Conservation (phyloP, 2,113 vertebrate species). For the Crotalus horridus region DNA sequence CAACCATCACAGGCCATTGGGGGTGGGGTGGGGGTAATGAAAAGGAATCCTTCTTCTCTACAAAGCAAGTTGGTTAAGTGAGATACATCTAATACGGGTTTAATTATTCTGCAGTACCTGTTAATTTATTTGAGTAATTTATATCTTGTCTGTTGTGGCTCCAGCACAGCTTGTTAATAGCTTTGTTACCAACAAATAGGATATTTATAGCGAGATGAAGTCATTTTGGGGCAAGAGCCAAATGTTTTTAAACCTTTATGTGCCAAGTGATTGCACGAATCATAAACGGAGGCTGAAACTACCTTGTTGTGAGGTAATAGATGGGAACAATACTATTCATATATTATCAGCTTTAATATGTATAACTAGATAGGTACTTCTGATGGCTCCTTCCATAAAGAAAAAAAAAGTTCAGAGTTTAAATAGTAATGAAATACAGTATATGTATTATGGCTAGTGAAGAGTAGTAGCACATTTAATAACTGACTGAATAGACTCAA, state of each 20-base stretch:
- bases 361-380: not conserved
- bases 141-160: not conserved
- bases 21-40: not conserved
- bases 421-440: not conserved
- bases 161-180: constrained; percentile 3
- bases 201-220: not conserved
- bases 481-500: not conserved
- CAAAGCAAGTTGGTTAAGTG: constrained; percentile 24
- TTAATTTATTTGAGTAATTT: constrained; percentile 28
- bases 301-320: not conserved
- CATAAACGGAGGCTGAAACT: not conserved
- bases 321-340: not conserved
- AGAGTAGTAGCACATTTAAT: not conserved
- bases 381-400: not conserved
- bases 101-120: constrained; percentile 16
- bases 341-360: not conserved
- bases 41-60: constrained; percentile 6
- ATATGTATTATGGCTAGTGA: not conserved
- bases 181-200: constrained; percentile 14
- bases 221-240: constrained; percentile 7
- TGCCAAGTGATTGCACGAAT: not conserved
- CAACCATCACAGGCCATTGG: constrained; percentile 18
- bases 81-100: not conserved
- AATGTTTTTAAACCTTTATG: not conserved
- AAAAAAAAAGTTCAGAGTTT: not conserved